Evolutionary conservation across 2,113 vertebrate genomes (phyloP), one percentile per base, ranked within the genome.

Genomic region (Trochalopteron elliotii): DNA sequence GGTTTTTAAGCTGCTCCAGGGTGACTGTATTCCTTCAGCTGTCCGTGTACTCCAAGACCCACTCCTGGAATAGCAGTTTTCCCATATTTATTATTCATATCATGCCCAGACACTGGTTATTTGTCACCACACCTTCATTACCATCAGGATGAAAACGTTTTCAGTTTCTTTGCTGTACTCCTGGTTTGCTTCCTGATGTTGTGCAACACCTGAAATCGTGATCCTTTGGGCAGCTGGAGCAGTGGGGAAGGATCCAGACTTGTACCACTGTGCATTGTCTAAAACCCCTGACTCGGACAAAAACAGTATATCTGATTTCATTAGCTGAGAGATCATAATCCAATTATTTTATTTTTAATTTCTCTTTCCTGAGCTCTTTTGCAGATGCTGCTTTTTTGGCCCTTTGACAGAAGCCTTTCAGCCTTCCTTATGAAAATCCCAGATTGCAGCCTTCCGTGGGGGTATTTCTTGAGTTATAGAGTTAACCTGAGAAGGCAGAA

Each of bases 291-390:
- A 49, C 77, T 75, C 4, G 9, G 13, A 82, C 69, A 19, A 65
- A 85, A 84, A 40, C 65, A 50, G 31, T 17, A 0, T 28, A 39
- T 96, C 72, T 84, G 64, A 81, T 93, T 93, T 92, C 57, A 79
- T 93, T 86, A 95, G 65, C 83, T 69, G 65, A 71, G 83, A 93
- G 87, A 57, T 96, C 76, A 72, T 92, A 95, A 92, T 93, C 80
- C 90, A 96, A 89, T 96, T 95, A 93, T 88, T 96, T 96, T 95
- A 77, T 95, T 94, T 97, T 94, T 97, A 96, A 95, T 95, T 96
- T 92, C 72, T 95, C 76, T 80, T 78, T 87, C 64, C 90, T 92
- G 88, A 94, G 83, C 86, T 93, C 67, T 97, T 94, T 60, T 60
- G 67, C 93, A 96, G 95, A 90, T 96, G 93, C 90, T 96, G 90